A percentile compares a stretch with the other conserved stretches of the same genome.
Evolutionary conservation across 2,113 vertebrate genomes (phyloP).

Genomic region (Saimiri boliviensis): DNA sequence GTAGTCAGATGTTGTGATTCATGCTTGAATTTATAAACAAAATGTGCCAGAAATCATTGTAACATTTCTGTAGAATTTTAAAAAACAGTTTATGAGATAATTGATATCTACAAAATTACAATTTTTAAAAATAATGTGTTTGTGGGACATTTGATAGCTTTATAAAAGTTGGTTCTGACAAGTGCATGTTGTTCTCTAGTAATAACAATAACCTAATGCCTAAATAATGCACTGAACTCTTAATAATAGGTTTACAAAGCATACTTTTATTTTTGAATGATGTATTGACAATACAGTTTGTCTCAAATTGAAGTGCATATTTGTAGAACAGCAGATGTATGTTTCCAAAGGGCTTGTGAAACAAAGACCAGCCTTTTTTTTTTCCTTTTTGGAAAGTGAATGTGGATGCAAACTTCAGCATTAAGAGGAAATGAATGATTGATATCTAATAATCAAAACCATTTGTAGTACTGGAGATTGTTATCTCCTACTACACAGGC

Average conservation of each 20-base stretch:
- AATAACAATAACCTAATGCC: slow-evolving; percentile 75
- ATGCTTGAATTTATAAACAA: slow-evolving; percentile 71
- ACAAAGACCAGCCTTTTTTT: slow-evolving; percentile 70
- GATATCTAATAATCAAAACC: slow-evolving; percentile 90
- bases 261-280: slow-evolving; percentile 80
- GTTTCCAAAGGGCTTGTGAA: slow-evolving; percentile 81
- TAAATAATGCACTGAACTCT: slow-evolving; percentile 79
- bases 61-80: slow-evolving; percentile 51
- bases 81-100: slow-evolving; percentile 70
- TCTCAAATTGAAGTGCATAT: slow-evolving; percentile 76
- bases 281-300: slow-evolving; percentile 79
- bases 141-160: slow-evolving; percentile 52
- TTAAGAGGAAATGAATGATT: slow-evolving; percentile 85
- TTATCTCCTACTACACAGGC: slow-evolving; percentile 79
- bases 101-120: slow-evolving; percentile 67
- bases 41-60: slow-evolving; percentile 64
- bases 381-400: slow-evolving; percentile 72
- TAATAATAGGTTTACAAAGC: slow-evolving; percentile 84
- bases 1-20: slow-evolving; percentile 65
- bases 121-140: slow-evolving; percentile 40
- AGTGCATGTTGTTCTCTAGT: slow-evolving; percentile 66
- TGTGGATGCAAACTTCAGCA: slow-evolving; percentile 61
- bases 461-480: slow-evolving; percentile 83
- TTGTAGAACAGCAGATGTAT: slow-evolving; percentile 82
- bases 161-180: slow-evolving; percentile 75